These are phyloP conservation scores for Apostichopus californicus DNA, from an alignment of 35 echinoderm and acorn worm genomes.

Conservation along the genomic window DNA sequence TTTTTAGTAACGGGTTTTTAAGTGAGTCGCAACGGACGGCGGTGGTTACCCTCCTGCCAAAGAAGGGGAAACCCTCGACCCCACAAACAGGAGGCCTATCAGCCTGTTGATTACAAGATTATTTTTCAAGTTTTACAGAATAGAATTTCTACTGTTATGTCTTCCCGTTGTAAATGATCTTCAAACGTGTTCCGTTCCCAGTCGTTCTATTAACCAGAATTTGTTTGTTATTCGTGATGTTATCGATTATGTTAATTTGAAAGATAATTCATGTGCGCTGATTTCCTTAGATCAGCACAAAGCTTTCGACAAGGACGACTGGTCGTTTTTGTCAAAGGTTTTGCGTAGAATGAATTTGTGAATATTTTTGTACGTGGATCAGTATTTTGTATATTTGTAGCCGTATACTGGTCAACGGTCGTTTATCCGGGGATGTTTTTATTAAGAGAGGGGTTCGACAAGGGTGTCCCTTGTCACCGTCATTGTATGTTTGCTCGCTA, in stretches of 20 bases:
- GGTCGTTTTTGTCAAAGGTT: neutral
- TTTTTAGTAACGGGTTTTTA: neutral
- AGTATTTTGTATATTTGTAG: constrained; percentile 12
- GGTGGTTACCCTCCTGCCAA: neutral
- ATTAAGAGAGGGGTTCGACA: constrained; percentile 38
- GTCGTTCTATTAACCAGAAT: constrained; percentile 27
- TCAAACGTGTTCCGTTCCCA: constrained; percentile 42
- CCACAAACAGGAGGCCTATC: constrained; percentile 9
- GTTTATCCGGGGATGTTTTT: constrained; percentile 13
- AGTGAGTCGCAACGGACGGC: neutral
- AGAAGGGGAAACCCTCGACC: neutral
- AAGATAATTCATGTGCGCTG: constrained; percentile 5
- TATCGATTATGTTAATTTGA: neutral
- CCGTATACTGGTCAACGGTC: constrained; percentile 27
- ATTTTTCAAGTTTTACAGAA: constrained; percentile 25
- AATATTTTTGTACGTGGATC: constrained; percentile 15
- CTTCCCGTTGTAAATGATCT: neutral
- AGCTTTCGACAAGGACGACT: constrained; percentile 51
- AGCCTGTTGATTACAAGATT: constrained; percentile 5
- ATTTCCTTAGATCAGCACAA: constrained; percentile 59
- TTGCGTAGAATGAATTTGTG: neutral
- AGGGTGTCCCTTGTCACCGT: neutral
- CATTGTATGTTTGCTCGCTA: neutral
- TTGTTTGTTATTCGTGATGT: constrained; percentile 29
- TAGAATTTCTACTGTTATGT: neutral